Evolutionary conservation across 2,888 invertebrate species (phyloP), one percentile per base, ranked within the genome.

Genomic region (Eucera pruinosa): DNA sequence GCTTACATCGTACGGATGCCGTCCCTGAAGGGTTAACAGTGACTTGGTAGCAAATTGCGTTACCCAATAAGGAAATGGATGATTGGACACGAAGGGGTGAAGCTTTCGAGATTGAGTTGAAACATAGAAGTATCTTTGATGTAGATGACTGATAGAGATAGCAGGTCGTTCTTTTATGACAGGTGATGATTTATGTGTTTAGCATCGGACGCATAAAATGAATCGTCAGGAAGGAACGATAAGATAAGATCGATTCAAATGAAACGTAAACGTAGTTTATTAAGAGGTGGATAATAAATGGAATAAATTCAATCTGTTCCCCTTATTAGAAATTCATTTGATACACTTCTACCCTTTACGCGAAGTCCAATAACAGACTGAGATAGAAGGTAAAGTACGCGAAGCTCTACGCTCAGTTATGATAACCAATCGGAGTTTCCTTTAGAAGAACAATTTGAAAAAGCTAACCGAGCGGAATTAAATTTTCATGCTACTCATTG

Each of bases 151-250:
- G 55, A 47, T 45, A 47, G 5, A 9, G 47, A 57, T 57, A 57
- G 15, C 25, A 6, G 25, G 20, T n/a, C 33, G 47, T 9, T 45
- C n/a, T 48, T 47, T 20, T 23, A 2, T 15, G 66, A 66, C 27
- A 39, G 36, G 13, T 27, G 36, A 57, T 66, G 66, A 66, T 66
- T 66, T 66, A 66, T 66, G 57, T 11, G 64, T 64, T 65, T 54
- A 65, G n/a, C 20, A 25, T 41, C 25, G 13, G 1, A 1, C 13
- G 45, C 3, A 1, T 30, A 1, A 27, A 3, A 13, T 11, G 25
- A 57, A 4, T 20, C 48, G 50, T 5, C 25, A 13, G n/a, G 4
- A 13, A 15, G 11, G 36, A n/a, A n/a, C n/a, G n/a, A n/a, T 20
- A n/a, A 55, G 65, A 54, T 47, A 66, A 25, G 66, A 57, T 47